Conservation (phyloP, 2,113 vertebrate species). For the Cyphotilapia sp. region DNA sequence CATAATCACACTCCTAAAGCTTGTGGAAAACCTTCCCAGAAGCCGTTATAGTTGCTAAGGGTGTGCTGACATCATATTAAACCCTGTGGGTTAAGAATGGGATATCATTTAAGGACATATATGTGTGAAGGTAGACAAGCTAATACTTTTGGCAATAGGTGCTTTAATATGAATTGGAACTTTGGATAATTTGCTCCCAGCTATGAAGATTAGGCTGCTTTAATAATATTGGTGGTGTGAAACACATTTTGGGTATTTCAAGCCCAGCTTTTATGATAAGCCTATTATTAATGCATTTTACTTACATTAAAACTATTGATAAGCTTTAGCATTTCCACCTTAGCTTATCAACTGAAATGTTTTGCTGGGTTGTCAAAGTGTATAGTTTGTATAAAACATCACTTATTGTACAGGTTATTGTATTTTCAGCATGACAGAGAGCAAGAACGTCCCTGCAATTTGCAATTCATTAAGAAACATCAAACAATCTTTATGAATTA, state of each 20-base stretch:
- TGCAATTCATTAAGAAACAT: background rate
- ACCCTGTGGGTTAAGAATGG: background rate
- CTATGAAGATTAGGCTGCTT: background rate
- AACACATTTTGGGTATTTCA: background rate
- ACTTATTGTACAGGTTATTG: background rate
- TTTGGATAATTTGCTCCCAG: background rate
- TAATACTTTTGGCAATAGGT: background rate
- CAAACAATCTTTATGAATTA: background rate
- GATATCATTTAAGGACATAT: background rate
- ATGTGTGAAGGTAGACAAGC: background rate
- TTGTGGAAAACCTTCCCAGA: background rate
- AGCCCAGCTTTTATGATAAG: background rate
- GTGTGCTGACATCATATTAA: background rate
- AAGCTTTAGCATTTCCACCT: background rate
- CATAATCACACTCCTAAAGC: background rate
- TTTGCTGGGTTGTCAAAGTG: background rate
- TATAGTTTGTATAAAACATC: background rate
- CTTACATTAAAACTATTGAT: background rate
- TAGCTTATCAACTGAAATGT: background rate
- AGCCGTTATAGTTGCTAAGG: background rate
- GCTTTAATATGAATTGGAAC: background rate
- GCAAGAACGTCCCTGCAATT: background rate
- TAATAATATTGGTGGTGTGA: background rate
- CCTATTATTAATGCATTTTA: background rate
- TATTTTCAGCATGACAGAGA: background rate